These are phyloP conservation scores for Cygnus atratus DNA, from an alignment of 2,113 vertebrate genomes.

Conservation along the genomic window DNA sequence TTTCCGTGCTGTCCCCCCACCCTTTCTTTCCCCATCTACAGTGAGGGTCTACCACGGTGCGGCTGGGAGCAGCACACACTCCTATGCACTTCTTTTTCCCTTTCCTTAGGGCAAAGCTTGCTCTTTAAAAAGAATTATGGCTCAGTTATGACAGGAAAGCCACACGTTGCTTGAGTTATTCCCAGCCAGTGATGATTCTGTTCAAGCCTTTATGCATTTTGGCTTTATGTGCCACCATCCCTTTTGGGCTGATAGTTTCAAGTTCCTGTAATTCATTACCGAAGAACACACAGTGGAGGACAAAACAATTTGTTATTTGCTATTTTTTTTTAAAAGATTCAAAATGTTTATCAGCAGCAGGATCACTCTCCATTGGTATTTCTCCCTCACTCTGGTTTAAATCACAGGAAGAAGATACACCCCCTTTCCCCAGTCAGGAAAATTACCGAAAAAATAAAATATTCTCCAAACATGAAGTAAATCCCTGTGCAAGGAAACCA, in stretches of 20 bases:
- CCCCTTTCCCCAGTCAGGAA: background rate
- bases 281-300: background rate
- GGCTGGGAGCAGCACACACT: background rate
- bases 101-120: background rate
- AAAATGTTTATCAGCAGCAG: background rate
- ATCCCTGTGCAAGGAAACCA: background rate
- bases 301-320: background rate
- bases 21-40: background rate
- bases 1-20: background rate
- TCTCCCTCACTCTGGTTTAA: background rate
- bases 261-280: background rate
- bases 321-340: background rate
- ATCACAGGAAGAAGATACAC: background rate
- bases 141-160: background rate
- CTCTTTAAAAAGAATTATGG: background rate
- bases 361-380: background rate
- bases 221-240: background rate
- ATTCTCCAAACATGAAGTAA: background rate
- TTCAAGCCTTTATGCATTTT: background rate
- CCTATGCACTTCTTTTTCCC: background rate
- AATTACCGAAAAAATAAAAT: background rate
- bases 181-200: background rate
- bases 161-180: accelerated
- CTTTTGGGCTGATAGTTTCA: background rate
- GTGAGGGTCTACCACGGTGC: accelerated